Base-by-base conservation (phyloP, 2,888 invertebrate species). In the Caenorhabditis wallacei region DNA sequence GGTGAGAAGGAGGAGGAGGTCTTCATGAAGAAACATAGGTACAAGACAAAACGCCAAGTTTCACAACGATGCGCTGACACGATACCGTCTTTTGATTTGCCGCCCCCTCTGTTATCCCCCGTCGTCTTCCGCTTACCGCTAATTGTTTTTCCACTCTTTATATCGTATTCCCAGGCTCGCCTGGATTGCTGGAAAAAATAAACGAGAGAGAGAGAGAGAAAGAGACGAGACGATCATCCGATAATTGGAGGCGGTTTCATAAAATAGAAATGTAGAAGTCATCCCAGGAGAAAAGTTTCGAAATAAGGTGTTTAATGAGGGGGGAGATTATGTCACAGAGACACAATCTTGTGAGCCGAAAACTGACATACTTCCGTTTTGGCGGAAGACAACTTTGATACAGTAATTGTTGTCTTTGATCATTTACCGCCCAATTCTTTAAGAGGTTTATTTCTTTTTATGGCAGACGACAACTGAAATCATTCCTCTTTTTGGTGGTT, bases 1-100 rank as follows among this genome's bases (percentile, higher is more conserved):
- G 80, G n/a, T n/a, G n/a, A n/a, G n/a, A n/a, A 72, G 35, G 51
- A 64, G 46, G 46, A n/a, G 69, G 56, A 57, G 74, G 79, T 80
- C 79, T 70, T 80, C 79, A 76, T 48, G 66, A 43, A 59, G 57
- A 75, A 66, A 75, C 75, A 75, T 75, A 68, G 68, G 75, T 75
- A 75, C 74, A 59, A 59, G 57, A 69, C 61, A 43, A 48, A 48
- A 61, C 61, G 68, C 76, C 66, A 76, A 76, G 76, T 76, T 75
- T 76, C 68, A 76, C 76, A 59, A 76, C 61, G 76, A 76, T 76
- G 68, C 68, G 76, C 59, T 76, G 76, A 68, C 76, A 68, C 68
- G 76, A 76, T 76, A 76, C 76, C 76, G 76, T 76, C 76, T 76
- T 76, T 76, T 43, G 59, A 76, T 59, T 69, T 59, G 76, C 76